phyloP scores from a whole-genome alignment of 2,888 invertebrate genomes.

The Patella pellucida region DNA sequence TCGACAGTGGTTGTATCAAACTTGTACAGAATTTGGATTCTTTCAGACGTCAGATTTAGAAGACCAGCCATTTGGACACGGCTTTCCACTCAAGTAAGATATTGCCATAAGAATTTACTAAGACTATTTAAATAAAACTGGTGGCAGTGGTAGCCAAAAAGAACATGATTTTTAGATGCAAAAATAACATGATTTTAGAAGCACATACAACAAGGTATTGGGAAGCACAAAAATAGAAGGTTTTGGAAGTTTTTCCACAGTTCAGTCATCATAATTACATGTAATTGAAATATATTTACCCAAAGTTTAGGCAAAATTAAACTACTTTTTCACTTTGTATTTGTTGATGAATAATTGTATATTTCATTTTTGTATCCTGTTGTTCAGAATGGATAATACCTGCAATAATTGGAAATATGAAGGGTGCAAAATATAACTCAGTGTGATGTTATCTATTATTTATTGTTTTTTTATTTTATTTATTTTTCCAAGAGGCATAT shows the following conservation, averaged over 20 bases:
- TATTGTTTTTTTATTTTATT: too few relatives aligned
- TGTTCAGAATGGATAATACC: too few relatives aligned
- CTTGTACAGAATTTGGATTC: constrained; percentile 96
- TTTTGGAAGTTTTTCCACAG: too few relatives aligned
- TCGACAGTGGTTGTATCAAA: constrained; percentile 94
- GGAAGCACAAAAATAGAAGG: too few relatives aligned
- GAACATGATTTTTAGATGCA: not conserved
- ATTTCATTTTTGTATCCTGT: not conserved
- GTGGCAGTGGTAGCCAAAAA: constrained; percentile 54
- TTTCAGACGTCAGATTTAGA: constrained; percentile 85
- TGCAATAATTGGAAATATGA: too few relatives aligned
- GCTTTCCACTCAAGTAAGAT: constrained; percentile 79
- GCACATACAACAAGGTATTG: too few relatives aligned
- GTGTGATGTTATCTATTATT: too few relatives aligned
- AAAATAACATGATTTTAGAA: not conserved
- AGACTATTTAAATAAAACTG: constrained; percentile 30
- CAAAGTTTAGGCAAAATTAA: not conserved
- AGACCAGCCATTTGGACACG: constrained; percentile 81
- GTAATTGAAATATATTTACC: too few relatives aligned
- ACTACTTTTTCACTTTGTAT: not conserved
- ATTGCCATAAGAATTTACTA: not conserved
- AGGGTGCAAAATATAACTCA: too few relatives aligned
- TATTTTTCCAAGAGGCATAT: too few relatives aligned
- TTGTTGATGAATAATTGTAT: constrained; percentile 10
- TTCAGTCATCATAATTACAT: too few relatives aligned